Conservation (phyloP, 2,113 vertebrate genomes). For the Fukomys damarensis region DNA sequence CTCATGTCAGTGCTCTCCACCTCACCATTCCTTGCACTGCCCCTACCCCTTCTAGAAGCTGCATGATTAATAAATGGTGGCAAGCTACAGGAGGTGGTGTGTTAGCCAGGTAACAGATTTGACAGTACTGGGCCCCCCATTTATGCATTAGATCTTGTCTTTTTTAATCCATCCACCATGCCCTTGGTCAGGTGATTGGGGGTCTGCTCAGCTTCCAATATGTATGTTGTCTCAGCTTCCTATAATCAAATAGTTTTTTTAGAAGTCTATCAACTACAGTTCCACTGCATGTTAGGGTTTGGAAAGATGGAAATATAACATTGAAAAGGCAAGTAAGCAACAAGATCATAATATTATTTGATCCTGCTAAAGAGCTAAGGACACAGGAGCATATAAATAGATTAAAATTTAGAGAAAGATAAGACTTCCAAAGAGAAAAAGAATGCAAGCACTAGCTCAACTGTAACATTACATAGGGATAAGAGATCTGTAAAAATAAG, state of each 20-base stretch:
- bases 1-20: no score
- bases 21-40: no score
- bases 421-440: not conserved
- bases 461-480: not conserved
- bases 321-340: not conserved
- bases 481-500: not conserved
- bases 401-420: not conserved
- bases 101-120: no score
- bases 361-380: not conserved
- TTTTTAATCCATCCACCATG: no score
- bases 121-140: no score
- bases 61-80: no score
- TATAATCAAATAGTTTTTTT: conserved; percentile 14
- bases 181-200: no score
- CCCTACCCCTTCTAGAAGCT: no score
- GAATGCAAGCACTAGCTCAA: not conserved
- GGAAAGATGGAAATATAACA: not conserved
- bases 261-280: not conserved
- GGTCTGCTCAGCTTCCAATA: no score
- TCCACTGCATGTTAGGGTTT: not conserved
- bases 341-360: conserved; percentile 3
- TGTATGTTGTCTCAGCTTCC: not conserved
- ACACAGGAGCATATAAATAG: not conserved
- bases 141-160: no score
- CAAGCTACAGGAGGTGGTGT: no score